These are phyloP conservation scores for Acridotheres tristis DNA, from an alignment of 2,797 vertebrate species.

Conservation along the genomic window DNA sequence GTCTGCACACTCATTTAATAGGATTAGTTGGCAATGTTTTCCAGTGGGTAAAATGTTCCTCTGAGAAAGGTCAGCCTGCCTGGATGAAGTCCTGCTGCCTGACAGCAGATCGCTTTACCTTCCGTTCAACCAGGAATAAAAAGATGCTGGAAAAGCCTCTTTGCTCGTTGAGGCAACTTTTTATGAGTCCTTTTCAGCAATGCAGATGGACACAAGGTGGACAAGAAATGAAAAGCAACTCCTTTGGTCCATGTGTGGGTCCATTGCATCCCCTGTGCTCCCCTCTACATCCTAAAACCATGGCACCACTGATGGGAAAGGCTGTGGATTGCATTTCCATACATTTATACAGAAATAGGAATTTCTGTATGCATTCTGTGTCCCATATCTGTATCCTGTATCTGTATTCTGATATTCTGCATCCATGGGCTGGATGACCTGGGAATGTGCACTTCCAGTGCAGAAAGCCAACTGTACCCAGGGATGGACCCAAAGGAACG, in stretches of 20 bases:
- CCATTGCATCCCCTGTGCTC: not conserved
- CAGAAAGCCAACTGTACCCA: not conserved
- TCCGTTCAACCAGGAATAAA: not conserved
- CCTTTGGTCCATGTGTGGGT: not conserved
- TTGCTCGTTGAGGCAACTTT: not conserved
- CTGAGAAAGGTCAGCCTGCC: conserved; percentile 32
- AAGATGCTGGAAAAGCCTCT: not conserved
- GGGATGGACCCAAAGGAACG: not conserved
- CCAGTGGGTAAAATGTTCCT: conserved; percentile 46
- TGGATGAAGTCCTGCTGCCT: not conserved
- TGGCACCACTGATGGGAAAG: not conserved
- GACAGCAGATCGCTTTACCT: conserved; percentile 20
- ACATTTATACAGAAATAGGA: not conserved
- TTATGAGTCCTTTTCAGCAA: not conserved
- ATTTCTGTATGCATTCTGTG: too few species aligned
- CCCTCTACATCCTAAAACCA: not conserved
- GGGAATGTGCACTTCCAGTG: not conserved
- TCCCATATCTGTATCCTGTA: too few species aligned
- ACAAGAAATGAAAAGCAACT: not conserved
- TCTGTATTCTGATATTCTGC: too few species aligned
- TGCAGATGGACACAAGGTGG: not conserved
- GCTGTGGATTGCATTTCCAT: not conserved
- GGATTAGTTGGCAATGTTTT: conserved; percentile 29
- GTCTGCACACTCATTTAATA: not conserved
- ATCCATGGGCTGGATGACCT: not conserved